A percentile compares a stretch with the other conserved stretches of the same genome.
These are phyloP conservation scores for Rhagoletis pomonella DNA, from an alignment of 1,140 invertebrate genomes.

Conservation along the genomic window DNA sequence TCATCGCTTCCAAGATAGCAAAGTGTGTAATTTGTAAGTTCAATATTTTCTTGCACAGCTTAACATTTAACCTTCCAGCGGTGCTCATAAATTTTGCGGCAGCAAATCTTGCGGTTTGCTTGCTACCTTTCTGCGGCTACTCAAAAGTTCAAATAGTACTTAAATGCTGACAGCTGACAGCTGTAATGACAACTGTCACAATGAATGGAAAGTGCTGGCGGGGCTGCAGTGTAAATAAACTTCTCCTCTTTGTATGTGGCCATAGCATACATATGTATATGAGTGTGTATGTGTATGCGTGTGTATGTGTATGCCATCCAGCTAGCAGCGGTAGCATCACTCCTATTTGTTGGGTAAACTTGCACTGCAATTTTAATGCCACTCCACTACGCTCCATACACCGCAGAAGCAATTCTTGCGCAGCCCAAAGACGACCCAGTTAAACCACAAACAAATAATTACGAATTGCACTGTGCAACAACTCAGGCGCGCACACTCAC, in stretches of 20 bases:
- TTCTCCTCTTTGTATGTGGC: neutral
- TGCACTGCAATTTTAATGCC: slow-evolving; percentile 8
- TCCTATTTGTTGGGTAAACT: slow-evolving; percentile 18
- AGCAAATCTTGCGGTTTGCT: neutral
- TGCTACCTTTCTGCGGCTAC: neutral
- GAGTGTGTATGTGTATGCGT: neutral
- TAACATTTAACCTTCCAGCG: slow-evolving; percentile 39
- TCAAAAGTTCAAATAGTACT: neutral
- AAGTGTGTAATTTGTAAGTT: slow-evolving; percentile 7
- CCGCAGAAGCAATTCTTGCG: neutral
- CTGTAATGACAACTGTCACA: slow-evolving; percentile 45
- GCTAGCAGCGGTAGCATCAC: neutral
- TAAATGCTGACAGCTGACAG: neutral
- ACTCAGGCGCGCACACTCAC: no score
- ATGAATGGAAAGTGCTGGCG: neutral
- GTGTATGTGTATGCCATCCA: neutral
- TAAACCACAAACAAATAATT: slow-evolving; percentile 45
- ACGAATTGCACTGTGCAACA: no score
- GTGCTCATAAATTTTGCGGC: slow-evolving; percentile 34
- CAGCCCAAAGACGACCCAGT: slow-evolving; percentile 8
- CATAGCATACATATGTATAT: neutral
- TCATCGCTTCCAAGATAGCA: neutral
- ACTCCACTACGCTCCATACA: neutral
- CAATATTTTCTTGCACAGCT: slow-evolving; percentile 12
- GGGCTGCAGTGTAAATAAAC: slow-evolving; percentile 11